phyloP scores from a whole-genome alignment of 2,888 invertebrate genomes.

The Apotomis capreana region DNA sequence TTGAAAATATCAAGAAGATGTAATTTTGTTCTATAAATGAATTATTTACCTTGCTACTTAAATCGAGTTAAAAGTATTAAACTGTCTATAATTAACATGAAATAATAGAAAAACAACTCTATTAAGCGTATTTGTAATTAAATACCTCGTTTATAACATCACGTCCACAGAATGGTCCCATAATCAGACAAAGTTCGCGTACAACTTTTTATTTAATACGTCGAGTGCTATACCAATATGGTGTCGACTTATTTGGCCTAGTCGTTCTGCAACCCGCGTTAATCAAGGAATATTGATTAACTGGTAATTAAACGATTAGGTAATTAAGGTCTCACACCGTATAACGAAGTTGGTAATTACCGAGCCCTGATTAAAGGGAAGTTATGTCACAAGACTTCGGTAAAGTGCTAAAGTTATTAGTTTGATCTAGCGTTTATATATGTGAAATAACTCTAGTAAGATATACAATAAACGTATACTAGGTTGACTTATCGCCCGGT shows the following conservation, averaged over 20 bases:
- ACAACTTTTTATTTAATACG: conserved; percentile 29
- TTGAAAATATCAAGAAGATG: too few relatives aligned
- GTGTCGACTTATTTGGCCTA: conserved; percentile 29
- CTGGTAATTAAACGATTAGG: conserved; percentile 41
- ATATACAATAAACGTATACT: too few relatives aligned
- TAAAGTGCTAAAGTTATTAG: conserved; percentile 14
- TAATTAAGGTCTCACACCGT: conserved; percentile 31
- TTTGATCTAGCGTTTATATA: background rate
- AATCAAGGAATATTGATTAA: conserved; percentile 41
- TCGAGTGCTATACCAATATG: conserved; percentile 11
- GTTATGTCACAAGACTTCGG: conserved; percentile 6
- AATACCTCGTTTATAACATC: conserved; percentile 21
- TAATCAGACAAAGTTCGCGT: conserved; percentile 19
- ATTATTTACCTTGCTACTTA: conserved; percentile 6
- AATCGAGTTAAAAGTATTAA: conserved; percentile 1
- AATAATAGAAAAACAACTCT: conserved; percentile 24
- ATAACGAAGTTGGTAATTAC: conserved; percentile 25
- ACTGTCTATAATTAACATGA: conserved; percentile 11
- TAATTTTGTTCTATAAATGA: background rate
- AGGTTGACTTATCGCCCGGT: too few relatives aligned
- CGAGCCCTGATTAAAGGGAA: conserved; percentile 8
- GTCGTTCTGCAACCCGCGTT: conserved; percentile 24
- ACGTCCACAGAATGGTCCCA: conserved; percentile 20
- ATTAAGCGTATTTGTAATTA: conserved; percentile 28
- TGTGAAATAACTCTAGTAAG: background rate